Evolutionary conservation across 2,797 vertebrate species (phyloP).

Genomic region (Pangasius larnaudii): DNA sequence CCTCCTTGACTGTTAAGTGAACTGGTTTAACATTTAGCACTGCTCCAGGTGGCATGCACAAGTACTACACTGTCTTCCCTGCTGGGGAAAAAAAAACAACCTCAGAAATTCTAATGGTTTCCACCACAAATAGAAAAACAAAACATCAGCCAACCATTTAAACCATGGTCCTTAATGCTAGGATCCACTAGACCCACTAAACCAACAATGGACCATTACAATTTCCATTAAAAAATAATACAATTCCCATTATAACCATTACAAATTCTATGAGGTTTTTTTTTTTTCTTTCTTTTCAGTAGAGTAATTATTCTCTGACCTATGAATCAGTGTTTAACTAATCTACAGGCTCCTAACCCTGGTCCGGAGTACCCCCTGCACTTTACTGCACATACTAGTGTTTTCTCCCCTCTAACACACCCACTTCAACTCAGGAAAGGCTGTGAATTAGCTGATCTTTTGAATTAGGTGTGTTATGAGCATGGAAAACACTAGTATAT

Average conservation of each 20-base stretch:
- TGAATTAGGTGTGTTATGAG: background rate
- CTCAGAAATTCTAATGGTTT: too few species aligned
- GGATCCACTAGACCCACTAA: too few species aligned
- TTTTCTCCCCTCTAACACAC: background rate
- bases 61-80: background rate
- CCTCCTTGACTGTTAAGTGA: background rate
- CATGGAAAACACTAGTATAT: background rate
- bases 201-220: too few species aligned
- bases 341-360: background rate
- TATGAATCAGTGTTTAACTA: background rate
- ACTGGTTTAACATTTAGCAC: background rate
- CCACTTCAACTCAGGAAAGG: background rate
- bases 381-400: background rate
- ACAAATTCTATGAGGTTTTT: too few species aligned
- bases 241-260: too few species aligned
- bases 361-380: background rate
- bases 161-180: too few species aligned
- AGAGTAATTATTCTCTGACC: background rate
- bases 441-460: background rate
- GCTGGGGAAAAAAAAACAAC: too few species aligned
- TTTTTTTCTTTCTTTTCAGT: too few species aligned
- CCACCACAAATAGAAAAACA: too few species aligned
- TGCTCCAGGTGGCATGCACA: slow-evolving; percentile 4
- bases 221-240: too few species aligned
- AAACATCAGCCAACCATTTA: too few species aligned